Conservation (phyloP, 2,888 invertebrate genomes). For the Stegophylla sp. region DNA sequence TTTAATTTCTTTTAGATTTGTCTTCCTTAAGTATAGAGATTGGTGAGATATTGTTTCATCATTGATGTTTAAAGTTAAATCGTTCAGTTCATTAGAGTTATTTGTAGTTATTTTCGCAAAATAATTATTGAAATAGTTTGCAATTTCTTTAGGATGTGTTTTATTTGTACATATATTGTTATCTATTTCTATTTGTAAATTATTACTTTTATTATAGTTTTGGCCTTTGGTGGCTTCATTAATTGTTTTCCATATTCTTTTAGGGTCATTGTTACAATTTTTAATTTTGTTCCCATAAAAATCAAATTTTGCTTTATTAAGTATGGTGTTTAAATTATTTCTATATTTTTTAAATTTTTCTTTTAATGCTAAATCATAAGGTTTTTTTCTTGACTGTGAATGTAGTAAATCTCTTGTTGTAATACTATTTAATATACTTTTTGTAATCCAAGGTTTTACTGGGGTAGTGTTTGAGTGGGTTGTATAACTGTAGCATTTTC, state of each 20-base stretch:
- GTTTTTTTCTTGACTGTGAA: constrained; percentile 24
- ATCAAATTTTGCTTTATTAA: constrained; percentile 1
- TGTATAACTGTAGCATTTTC: constrained; percentile 11
- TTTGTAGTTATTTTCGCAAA: constrained; percentile 3
- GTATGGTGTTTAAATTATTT: constrained; percentile 9
- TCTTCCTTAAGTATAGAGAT: constrained; percentile 15
- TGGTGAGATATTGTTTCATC: constrained; percentile 10
- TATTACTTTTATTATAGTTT: constrained; percentile 1
- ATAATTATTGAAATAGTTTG: constrained; percentile 16
- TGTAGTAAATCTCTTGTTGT: constrained; percentile 13
- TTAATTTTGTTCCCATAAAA: constrained; percentile 18
- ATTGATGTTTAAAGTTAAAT: background rate
- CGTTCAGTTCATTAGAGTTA: too few relatives aligned
- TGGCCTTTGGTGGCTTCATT: background rate
- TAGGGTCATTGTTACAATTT: background rate
- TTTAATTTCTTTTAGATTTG: constrained; percentile 19
- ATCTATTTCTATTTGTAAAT: constrained; percentile 9
- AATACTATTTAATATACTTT: constrained; percentile 25
- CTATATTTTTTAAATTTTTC: constrained; percentile 25
- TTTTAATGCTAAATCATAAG: constrained; percentile 27
- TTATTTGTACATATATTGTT: background rate
- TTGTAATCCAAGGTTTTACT: constrained; percentile 27
- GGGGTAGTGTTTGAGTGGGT: background rate
- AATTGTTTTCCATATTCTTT: constrained; percentile 20
- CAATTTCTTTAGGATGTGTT: constrained; percentile 15